These are phyloP conservation scores for Dendrocopos noguchii DNA, from an alignment of 2,113 vertebrate species.

Conservation along the genomic window DNA sequence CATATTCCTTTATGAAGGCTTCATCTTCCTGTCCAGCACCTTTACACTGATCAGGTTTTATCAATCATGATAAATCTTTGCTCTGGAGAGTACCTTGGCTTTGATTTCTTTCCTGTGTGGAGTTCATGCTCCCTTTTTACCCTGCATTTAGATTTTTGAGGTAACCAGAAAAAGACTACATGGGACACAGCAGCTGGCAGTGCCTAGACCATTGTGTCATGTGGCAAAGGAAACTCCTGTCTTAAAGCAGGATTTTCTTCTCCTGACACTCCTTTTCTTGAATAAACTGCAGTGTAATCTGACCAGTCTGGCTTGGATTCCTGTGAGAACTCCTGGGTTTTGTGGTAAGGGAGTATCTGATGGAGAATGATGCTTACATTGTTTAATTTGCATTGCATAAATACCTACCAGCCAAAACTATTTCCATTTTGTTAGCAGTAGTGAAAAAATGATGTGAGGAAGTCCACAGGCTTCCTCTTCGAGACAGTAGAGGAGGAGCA, in stretches of 20 bases:
- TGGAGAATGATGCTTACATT: background rate
- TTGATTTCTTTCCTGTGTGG: background rate
- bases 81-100: background rate
- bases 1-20: background rate
- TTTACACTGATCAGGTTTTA: background rate
- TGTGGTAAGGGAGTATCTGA: background rate
- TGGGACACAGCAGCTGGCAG: background rate
- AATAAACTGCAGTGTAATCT: background rate
- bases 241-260: slow-evolving; percentile 8
- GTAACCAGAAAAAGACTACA: background rate
- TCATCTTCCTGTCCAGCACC: background rate
- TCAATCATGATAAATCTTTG: background rate
- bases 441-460: background rate
- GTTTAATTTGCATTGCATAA: background rate
- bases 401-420: background rate
- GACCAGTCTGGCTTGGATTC: background rate
- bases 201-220: background rate
- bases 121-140: background rate
- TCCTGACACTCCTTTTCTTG: background rate
- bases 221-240: slow-evolving; percentile 1
- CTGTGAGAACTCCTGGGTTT: background rate
- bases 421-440: background rate
- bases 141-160: background rate
- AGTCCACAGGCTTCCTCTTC: background rate
- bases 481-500: background rate